A percentile compares a stretch with the other conserved stretches of the same genome.
Evolutionary conservation across 2,113 vertebrate genomes (phyloP).

Genomic region (Atlantisia rogersi): DNA sequence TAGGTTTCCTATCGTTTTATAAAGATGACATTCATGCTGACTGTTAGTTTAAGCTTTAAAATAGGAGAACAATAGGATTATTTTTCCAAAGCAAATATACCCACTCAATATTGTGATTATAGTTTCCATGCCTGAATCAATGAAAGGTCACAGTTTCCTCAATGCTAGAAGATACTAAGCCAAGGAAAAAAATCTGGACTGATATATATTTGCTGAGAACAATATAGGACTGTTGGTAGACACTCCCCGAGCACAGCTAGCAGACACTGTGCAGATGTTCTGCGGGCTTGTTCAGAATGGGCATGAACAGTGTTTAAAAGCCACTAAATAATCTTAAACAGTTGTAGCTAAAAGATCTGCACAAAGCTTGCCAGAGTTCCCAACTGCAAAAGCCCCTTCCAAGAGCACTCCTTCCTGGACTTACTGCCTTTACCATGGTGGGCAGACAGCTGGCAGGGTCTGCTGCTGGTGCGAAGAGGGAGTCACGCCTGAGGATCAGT

Average conservation of each 20-base stretch:
- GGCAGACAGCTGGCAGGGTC: neutral
- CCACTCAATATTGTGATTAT: slow-evolving; percentile 28
- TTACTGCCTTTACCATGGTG: neutral
- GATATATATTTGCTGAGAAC: slow-evolving; percentile 24
- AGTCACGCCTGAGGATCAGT: neutral
- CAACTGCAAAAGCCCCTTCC: neutral
- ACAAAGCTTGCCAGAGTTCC: neutral
- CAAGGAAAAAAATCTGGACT: neutral
- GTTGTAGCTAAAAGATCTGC: slow-evolving; percentile 9
- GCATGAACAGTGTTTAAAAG: slow-evolving; percentile 47
- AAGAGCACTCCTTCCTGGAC: neutral
- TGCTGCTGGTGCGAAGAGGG: neutral
- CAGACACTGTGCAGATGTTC: slow-evolving; percentile 59
- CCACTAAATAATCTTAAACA: slow-evolving; percentile 62
- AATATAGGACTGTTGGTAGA: slow-evolving; percentile 51
- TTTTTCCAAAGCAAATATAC: slow-evolving; percentile 64
- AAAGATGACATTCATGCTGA: slow-evolving; percentile 61
- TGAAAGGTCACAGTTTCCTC: slow-evolving; percentile 30
- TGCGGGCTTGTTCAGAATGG: slow-evolving; percentile 49
- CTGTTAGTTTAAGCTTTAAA: slow-evolving; percentile 60
- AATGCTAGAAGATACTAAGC: neutral
- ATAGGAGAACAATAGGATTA: slow-evolving; percentile 56
- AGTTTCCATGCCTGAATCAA: slow-evolving; percentile 51
- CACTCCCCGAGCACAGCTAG: neutral
- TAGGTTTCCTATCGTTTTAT: slow-evolving; percentile 43